Conservation (phyloP, 2,797 vertebrate genomes). For the Pangasius krempfi region DNA sequence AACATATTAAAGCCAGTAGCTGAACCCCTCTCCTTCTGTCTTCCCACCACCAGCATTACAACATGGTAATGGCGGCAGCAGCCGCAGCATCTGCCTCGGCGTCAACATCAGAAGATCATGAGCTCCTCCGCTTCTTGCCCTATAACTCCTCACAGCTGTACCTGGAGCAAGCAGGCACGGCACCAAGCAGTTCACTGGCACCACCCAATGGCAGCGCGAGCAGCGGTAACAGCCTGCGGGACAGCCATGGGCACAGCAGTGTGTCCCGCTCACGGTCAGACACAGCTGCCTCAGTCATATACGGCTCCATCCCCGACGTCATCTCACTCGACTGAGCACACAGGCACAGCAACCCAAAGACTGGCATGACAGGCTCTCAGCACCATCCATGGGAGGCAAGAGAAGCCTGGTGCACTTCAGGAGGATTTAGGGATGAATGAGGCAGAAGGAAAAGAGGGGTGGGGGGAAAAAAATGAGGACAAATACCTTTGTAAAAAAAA, state of each 20-base stretch:
- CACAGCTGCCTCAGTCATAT: slow-evolving; percentile 84
- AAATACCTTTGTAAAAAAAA: slow-evolving; percentile 83
- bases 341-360: slow-evolving; percentile 30
- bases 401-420: slow-evolving; percentile 43
- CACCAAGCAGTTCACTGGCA: slow-evolving; percentile 80
- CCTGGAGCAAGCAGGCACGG: slow-evolving; percentile 88
- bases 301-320: slow-evolving; percentile 96
- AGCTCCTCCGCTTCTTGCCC: slow-evolving; percentile 94
- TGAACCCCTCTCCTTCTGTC: neutral
- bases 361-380: slow-evolving; percentile 20
- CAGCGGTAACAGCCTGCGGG: slow-evolving; percentile 90
- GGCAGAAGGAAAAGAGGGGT: slow-evolving; percentile 55
- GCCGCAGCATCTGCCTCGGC: slow-evolving; percentile 85
- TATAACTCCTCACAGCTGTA: slow-evolving; percentile 93
- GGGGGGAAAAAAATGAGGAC: slow-evolving; percentile 60
- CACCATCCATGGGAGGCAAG: slow-evolving; percentile 55
- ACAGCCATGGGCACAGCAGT: slow-evolving; percentile 83
- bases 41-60: slow-evolving; percentile 85
- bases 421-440: slow-evolving; percentile 33
- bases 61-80: slow-evolving; percentile 92
- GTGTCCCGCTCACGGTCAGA: slow-evolving; percentile 79
- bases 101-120: slow-evolving; percentile 88
- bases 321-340: slow-evolving; percentile 92
- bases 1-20: neutral
- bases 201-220: slow-evolving; percentile 76